phyloP scores from a whole-genome alignment of 2,113 vertebrate species.

The Solenodon paradoxus region DNA sequence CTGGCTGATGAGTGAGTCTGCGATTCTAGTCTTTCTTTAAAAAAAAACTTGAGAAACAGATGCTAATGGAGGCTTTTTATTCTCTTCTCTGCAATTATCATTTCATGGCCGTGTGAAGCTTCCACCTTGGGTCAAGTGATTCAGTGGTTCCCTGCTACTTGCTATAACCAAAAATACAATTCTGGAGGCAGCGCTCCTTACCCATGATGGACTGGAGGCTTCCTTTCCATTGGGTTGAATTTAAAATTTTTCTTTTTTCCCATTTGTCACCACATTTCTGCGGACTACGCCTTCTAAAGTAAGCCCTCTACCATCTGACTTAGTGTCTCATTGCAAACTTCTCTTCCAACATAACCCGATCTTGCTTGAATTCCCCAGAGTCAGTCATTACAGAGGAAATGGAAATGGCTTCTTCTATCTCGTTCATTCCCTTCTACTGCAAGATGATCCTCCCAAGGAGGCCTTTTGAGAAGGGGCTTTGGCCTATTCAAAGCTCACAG shows the following conservation, averaged over 20 bases:
- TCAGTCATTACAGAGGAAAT: conserved; percentile 7
- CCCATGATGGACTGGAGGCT: neutral
- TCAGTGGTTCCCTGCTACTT: neutral
- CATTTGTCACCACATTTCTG: neutral
- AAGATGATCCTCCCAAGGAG: neutral
- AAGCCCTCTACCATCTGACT: neutral
- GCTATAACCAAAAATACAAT: neutral
- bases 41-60: conserved; percentile 26
- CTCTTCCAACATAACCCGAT: neutral
- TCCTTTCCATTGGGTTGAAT: neutral
- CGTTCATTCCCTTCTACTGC: neutral
- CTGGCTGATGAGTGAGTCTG: neutral
- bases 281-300: conserved; percentile 3
- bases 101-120: neutral
- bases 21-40: neutral
- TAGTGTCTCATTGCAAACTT: neutral
- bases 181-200: neutral
- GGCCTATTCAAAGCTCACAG: neutral
- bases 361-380: conserved; percentile 36
- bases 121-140: conserved; percentile 25
- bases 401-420: conserved; percentile 5
- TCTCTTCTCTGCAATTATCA: conserved; percentile 15
- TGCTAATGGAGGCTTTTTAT: neutral
- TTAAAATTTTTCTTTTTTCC: neutral
- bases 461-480: neutral